These are phyloP conservation scores for Thecocarcelia acutangulata DNA, from an alignment of 2,888 invertebrate species.

Conservation along the genomic window DNA sequence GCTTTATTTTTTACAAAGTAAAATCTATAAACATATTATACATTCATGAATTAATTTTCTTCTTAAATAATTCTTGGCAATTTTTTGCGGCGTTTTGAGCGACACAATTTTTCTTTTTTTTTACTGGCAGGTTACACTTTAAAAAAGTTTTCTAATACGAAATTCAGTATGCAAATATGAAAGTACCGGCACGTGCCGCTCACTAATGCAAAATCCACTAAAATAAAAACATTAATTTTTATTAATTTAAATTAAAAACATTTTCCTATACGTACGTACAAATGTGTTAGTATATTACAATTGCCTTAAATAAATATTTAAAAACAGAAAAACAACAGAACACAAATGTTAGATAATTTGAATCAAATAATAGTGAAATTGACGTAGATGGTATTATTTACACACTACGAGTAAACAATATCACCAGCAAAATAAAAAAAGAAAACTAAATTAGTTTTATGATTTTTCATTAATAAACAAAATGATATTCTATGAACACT, in stretches of 20 bases:
- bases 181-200: constrained; percentile 16
- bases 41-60: background rate
- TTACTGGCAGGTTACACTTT: background rate
- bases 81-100: background rate
- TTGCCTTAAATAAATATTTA: background rate
- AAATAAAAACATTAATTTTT: background rate
- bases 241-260: background rate
- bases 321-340: background rate
- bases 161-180: constrained; percentile 5
- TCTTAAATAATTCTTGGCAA: background rate
- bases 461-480: background rate
- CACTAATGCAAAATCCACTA: background rate
- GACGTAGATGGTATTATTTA: constrained; percentile 59
- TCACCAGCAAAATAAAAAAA: background rate
- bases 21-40: background rate
- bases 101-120: constrained; percentile 8
- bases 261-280: background rate
- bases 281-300: background rate
- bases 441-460: constrained; percentile 21
- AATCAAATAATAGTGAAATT: constrained; percentile 45
- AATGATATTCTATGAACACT: background rate
- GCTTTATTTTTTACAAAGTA: background rate
- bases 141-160: background rate
- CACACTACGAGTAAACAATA: constrained; percentile 12
- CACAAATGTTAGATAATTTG: constrained; percentile 28